phyloP scores from a whole-genome alignment of 2,113 vertebrate species.

The Chelonoidis abingdonii region DNA sequence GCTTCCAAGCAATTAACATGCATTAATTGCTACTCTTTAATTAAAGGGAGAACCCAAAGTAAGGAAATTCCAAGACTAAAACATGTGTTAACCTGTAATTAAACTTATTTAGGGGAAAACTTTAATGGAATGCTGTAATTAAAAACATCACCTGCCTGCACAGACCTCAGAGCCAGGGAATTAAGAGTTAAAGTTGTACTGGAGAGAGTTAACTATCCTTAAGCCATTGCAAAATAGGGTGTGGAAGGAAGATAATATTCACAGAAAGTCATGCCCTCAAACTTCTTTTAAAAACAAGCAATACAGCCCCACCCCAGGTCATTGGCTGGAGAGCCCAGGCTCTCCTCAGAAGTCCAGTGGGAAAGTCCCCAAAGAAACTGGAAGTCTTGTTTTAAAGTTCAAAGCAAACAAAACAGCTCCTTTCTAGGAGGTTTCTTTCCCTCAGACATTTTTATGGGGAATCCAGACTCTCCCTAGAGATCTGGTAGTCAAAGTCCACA shows the following conservation, averaged over 20 bases:
- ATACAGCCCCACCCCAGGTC: neutral
- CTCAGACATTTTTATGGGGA: slow-evolving; percentile 53
- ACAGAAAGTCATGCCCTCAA: slow-evolving; percentile 1
- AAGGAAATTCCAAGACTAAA: neutral
- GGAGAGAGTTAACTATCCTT: neutral
- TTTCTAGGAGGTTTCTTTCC: slow-evolving; percentile 54
- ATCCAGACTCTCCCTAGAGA: slow-evolving; percentile 46
- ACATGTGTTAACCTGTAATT: neutral
- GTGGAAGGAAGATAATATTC: slow-evolving; percentile 1
- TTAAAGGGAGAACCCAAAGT: neutral
- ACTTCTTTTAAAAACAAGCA: neutral
- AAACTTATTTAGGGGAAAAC: neutral
- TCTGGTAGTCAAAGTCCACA: slow-evolving; percentile 50
- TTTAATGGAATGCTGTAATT: slow-evolving; percentile 18
- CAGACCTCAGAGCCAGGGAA: neutral
- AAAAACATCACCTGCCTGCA: neutral
- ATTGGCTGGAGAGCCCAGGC: neutral
- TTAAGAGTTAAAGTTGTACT: neutral
- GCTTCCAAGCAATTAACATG: neutral
- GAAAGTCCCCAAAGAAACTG: slow-evolving; percentile 50
- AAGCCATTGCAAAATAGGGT: slow-evolving; percentile 15
- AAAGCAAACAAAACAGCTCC: slow-evolving; percentile 56
- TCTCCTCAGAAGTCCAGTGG: slow-evolving; percentile 31
- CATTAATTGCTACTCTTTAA: neutral
- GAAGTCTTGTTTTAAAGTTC: slow-evolving; percentile 26